Evolutionary conservation across 2,113 vertebrate genomes (phyloP).

Genomic region (Oostethus manadensis): DNA sequence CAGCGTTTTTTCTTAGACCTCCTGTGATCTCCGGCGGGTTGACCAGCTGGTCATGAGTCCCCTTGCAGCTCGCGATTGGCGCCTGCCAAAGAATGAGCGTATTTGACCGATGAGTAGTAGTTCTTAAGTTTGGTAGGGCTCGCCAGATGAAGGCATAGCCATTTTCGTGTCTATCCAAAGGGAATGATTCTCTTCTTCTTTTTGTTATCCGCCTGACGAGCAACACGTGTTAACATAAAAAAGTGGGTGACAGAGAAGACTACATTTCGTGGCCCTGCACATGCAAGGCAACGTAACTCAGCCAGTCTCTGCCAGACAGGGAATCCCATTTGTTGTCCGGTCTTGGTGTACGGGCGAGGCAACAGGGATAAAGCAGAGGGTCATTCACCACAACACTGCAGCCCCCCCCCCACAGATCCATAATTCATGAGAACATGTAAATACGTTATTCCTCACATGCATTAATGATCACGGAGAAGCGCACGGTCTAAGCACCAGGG

Average conservation of each 20-base stretch:
- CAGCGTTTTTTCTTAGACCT: no score
- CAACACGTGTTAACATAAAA: no score
- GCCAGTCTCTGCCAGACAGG: conserved; percentile 23
- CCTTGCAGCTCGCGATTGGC: no score
- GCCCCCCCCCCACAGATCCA: conserved; percentile 55
- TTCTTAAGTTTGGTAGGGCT: no score
- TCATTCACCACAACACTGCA: conserved; percentile 43
- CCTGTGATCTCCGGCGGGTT: no score
- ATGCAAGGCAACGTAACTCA: not conserved
- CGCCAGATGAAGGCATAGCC: no score
- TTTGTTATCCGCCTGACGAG: no score
- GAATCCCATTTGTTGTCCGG: conserved; percentile 27
- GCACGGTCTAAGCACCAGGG: conserved; percentile 54
- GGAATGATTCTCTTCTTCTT: no score
- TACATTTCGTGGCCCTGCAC: conserved; percentile 12
- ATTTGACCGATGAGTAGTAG: no score
- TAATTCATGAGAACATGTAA: conserved; percentile 73
- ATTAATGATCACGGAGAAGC: conserved; percentile 71
- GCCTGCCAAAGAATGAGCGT: no score
- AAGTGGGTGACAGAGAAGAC: not conserved
- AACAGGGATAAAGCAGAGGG: conserved; percentile 43
- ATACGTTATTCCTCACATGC: conserved; percentile 69
- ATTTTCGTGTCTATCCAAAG: no score
- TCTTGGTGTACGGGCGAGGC: conserved; percentile 18
- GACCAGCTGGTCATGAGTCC: no score